Evolutionary conservation across 2,113 vertebrate genomes (phyloP).

Genomic region (Lophius piscatorius): DNA sequence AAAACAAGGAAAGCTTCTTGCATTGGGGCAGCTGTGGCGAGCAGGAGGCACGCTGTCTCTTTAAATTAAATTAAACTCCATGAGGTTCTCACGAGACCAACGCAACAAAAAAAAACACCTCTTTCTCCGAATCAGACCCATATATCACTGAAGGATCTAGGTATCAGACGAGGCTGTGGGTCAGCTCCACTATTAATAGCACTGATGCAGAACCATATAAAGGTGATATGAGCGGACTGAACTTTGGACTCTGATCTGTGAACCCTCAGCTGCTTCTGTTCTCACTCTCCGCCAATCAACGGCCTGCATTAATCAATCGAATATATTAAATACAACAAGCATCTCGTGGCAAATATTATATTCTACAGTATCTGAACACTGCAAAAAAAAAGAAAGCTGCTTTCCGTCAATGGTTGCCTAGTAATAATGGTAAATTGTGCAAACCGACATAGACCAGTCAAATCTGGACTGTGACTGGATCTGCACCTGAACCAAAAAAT

Average conservation of each 20-base stretch:
- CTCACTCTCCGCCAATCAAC: conserved; percentile 66
- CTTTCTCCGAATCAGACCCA: not conserved
- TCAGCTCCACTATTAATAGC: too few species aligned
- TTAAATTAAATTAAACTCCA: conserved; percentile 67
- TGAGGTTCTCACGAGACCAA: conserved; percentile 43
- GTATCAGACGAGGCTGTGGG: too few species aligned
- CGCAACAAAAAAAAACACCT: conserved; percentile 20
- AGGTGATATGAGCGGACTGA: conserved; percentile 32
- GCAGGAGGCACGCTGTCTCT: conserved; percentile 31
- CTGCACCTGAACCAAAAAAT: conserved; percentile 3
- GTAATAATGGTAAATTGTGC: too few species aligned
- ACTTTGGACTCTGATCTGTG: conserved; percentile 72
- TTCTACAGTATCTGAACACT: conserved; percentile 6
- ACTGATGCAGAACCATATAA: not conserved
- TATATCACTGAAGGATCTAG: too few species aligned
- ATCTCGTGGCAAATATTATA: not conserved
- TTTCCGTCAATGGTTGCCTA: too few species aligned
- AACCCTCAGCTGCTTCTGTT: conserved; percentile 38
- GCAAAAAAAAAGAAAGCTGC: conserved; percentile 12
- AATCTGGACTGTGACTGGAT: conserved; percentile 67
- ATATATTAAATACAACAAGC: not conserved
- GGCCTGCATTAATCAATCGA: conserved; percentile 59
- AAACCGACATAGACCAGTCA: conserved; percentile 62
- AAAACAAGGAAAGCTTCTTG: conserved; percentile 13
- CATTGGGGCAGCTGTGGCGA: not conserved